Conservation (phyloP, 2,113 vertebrate genomes). For the Opisthocomus hoazin region DNA sequence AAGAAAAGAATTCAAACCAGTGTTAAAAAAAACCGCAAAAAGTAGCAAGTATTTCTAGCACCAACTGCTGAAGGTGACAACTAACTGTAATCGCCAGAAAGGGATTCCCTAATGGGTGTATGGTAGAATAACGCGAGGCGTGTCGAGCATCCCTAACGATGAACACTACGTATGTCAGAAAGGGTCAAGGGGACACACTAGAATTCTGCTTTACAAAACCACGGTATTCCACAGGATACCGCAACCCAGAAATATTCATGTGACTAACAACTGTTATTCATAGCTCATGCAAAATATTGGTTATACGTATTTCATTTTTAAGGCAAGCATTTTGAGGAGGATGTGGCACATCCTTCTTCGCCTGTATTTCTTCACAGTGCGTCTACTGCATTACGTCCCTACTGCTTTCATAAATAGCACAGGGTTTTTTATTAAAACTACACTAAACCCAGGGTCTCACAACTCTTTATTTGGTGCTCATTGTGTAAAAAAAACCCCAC, state of each 20-base stretch:
- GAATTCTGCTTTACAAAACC: not conserved
- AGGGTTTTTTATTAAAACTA: not conserved
- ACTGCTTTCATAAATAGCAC: not conserved
- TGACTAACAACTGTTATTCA: not conserved
- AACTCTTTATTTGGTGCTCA: not conserved
- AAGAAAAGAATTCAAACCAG: not conserved
- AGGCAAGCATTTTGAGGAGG: not conserved
- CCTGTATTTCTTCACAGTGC: not conserved
- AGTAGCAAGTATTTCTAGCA: not conserved
- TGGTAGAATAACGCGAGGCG: rapidly evolving
- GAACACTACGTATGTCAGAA: rapidly evolving
- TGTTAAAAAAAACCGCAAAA: not conserved
- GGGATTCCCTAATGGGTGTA: not conserved
- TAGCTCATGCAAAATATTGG: not conserved
- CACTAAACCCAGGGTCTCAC: not conserved
- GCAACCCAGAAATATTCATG: not conserved
- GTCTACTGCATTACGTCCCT: not conserved
- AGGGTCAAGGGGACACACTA: not conserved
- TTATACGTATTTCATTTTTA: not conserved
- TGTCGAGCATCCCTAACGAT: not conserved
- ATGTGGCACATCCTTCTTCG: not conserved
- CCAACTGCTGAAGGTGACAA: not conserved
- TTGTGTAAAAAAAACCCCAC: not conserved
- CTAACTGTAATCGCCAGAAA: not conserved
- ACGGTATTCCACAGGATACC: not conserved